These are phyloP conservation scores for Henricia sp. DNA, from an alignment of 53 echinoderm and acorn worm genomes.

Conservation along the genomic window DNA sequence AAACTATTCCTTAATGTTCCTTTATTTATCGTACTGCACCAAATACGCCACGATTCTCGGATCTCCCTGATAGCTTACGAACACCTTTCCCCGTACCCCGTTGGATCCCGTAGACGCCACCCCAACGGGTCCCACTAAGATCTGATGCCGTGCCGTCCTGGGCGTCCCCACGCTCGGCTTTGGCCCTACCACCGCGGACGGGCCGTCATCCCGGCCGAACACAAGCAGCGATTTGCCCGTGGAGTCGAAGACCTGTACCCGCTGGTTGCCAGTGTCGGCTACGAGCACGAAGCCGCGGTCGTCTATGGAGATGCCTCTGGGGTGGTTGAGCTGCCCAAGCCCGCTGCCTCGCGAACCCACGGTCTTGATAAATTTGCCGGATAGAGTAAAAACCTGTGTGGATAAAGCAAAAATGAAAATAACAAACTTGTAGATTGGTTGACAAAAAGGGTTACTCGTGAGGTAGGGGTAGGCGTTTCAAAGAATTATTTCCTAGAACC, in stretches of 20 bases:
- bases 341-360: conserved; percentile 59
- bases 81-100: conserved; percentile 44
- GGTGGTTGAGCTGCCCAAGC: conserved; percentile 61
- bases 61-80: conserved; percentile 63
- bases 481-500: too few species aligned
- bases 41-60: conserved; percentile 56
- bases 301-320: conserved; percentile 46
- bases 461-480: too few species aligned
- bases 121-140: conserved; percentile 32
- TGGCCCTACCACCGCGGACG: background rate
- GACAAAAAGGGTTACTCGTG: too few species aligned
- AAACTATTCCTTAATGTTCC: too few species aligned
- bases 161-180: background rate
- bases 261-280: conserved; percentile 63
- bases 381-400: conserved; percentile 32
- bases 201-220: conserved; percentile 56
- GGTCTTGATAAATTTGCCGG: conserved; percentile 55
- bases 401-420: background rate
- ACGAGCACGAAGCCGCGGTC: conserved; percentile 62
- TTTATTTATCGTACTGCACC: conserved; percentile 51
- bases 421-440: too few species aligned
- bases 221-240: conserved; percentile 47
- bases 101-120: conserved; percentile 24
- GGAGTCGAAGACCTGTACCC: conserved; percentile 62
- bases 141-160: conserved; percentile 30